A percentile compares a stretch with the other conserved stretches of the same genome.
Conservation (phyloP, 2,113 vertebrate genomes). For the Chauna torquata region DNA sequence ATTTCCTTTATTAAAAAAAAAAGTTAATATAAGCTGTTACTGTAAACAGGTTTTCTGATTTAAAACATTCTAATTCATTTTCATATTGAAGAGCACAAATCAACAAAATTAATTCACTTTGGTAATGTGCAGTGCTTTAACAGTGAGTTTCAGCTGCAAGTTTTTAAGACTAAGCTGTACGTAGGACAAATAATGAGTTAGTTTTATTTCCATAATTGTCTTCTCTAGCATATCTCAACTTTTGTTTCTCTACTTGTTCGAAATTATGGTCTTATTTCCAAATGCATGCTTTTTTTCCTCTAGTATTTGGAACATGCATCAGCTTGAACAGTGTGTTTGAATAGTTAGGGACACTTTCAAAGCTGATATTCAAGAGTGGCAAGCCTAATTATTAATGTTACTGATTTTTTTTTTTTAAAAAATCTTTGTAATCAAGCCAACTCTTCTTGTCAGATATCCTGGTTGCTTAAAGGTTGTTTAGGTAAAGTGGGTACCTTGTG, state of each 20-base stretch:
- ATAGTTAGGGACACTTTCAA: not conserved
- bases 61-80: not conserved
- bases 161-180: not conserved
- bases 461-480: not conserved
- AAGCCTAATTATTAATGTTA: not conserved
- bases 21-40: not conserved
- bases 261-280: not conserved
- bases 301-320: not conserved
- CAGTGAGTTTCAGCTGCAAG: not conserved
- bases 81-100: rapidly evolving
- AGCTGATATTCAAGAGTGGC: not conserved
- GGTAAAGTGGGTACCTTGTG: not conserved
- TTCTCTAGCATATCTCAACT: too few relatives aligned
- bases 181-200: not conserved
- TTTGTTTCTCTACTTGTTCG: too few relatives aligned
- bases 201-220: not conserved
- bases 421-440: not conserved
- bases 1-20: not conserved
- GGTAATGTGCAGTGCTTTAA: not conserved
- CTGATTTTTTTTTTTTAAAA: not conserved
- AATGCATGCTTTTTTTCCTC: not conserved
- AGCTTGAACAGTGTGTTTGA: not conserved
- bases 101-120: not conserved
- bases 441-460: not conserved
- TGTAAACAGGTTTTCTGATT: not conserved